A percentile compares a stretch with the other conserved stretches of the same genome.
These are phyloP conservation scores for Rotaria socialis DNA, from an alignment of 2,888 invertebrate genomes.

Conservation along the genomic window DNA sequence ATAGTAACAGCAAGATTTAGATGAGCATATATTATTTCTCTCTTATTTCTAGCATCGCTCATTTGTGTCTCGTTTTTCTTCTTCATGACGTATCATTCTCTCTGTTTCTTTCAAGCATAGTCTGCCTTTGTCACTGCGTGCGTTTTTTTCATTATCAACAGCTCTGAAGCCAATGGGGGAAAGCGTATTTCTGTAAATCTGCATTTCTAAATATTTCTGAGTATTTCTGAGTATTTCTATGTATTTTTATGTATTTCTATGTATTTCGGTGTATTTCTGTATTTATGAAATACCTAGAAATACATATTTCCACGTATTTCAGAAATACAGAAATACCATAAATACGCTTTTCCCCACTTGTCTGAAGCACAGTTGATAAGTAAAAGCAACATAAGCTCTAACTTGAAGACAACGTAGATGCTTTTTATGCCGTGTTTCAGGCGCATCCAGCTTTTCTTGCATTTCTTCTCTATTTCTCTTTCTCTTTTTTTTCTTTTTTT, in stretches of 20 bases:
- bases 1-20: not conserved
- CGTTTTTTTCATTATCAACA: not conserved
- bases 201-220: too few species aligned
- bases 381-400: not conserved
- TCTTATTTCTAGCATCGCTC: too few species aligned
- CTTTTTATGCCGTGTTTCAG: not conserved
- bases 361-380: not conserved
- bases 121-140: not conserved
- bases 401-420: constrained; percentile 5
- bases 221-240: too few species aligned
- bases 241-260: too few species aligned
- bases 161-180: not conserved
- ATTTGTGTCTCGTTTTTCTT: too few species aligned
- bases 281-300: too few species aligned
- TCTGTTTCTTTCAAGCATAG: not conserved
- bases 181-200: too few species aligned
- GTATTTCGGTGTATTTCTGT: too few species aligned
- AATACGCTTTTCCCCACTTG: too few species aligned
- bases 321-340: too few species aligned
- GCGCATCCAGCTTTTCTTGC: not conserved
- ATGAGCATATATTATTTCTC: not conserved
- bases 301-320: too few species aligned
- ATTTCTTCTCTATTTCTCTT: not conserved
- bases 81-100: too few species aligned
- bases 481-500: not conserved